Conservation (phyloP, 2,797 vertebrate species). For the Euphonia xanthogaster region DNA sequence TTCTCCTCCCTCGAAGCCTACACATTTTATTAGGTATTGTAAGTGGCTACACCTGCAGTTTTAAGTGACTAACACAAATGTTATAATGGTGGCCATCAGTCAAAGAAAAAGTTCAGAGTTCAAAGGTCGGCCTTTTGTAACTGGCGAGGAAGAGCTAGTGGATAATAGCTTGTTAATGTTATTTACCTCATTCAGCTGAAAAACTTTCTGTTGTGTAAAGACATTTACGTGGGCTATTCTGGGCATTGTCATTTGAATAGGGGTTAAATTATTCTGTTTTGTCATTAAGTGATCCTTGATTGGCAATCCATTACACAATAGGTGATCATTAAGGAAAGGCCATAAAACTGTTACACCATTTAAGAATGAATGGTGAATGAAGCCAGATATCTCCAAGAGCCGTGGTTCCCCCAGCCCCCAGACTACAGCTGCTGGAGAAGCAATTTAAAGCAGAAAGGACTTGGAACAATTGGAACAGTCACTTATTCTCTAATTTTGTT, state of each 20-base stretch:
- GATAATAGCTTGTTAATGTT: constrained; percentile 84
- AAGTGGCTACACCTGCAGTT: constrained; percentile 89
- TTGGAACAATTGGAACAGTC: background rate
- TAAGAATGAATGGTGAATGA: constrained; percentile 77
- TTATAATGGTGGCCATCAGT: constrained; percentile 81
- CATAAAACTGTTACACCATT: constrained; percentile 82
- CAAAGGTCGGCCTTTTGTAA: constrained; percentile 89
- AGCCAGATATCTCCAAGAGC: constrained; percentile 74
- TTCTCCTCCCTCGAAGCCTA: constrained; percentile 37
- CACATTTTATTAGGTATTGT: constrained; percentile 85
- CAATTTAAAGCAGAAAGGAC: background rate
- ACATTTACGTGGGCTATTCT: constrained; percentile 78
- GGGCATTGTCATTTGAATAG: constrained; percentile 80
- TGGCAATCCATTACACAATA: constrained; percentile 83
- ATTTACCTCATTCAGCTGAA: constrained; percentile 81
- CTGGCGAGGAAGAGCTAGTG: constrained; percentile 73
- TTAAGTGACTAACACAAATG: constrained; percentile 84
- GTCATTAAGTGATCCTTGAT: constrained; percentile 87
- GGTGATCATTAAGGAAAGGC: constrained; percentile 81
- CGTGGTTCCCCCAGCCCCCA: background rate
- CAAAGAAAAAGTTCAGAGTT: constrained; percentile 86
- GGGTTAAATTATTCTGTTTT: constrained; percentile 84
- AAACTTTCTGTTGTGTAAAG: constrained; percentile 78
- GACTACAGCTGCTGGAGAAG: background rate
- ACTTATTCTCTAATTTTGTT: background rate